Evolutionary conservation across 2,888 invertebrate species (phyloP).

Genomic region (Tetragnatha montana): DNA sequence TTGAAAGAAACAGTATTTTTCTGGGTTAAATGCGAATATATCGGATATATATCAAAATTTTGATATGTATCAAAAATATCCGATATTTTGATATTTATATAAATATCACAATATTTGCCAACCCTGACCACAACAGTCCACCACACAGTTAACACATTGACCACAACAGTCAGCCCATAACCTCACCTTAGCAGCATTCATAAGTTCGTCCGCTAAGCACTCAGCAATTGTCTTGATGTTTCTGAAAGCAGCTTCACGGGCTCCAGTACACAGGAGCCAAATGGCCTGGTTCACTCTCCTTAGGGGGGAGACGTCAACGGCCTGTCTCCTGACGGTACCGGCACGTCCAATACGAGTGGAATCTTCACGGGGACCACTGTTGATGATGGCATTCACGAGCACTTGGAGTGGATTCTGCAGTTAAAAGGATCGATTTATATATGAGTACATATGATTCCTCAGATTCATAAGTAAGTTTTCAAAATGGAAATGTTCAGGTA

Average conservation of each 20-base stretch:
- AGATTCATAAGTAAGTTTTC: too few species aligned
- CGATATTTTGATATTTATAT: too few species aligned
- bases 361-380: constrained; percentile 99
- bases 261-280: constrained; percentile 99
- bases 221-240: constrained; percentile 99
- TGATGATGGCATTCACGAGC: constrained; percentile 97
- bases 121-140: background rate
- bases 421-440: background rate
- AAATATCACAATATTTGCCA: background rate
- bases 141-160: too few species aligned
- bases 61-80: too few species aligned
- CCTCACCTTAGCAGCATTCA: constrained; percentile 96
- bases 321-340: constrained; percentile 99
- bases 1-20: too few species aligned
- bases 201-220: constrained; percentile 99
- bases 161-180: background rate
- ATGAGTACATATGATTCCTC: too few species aligned
- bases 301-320: constrained; percentile 98
- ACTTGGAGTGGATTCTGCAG: constrained; percentile 83
- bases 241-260: constrained; percentile 98
- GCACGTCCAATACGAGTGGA: constrained; percentile 99
- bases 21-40: too few species aligned
- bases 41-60: too few species aligned
- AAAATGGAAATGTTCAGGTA: too few species aligned
- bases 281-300: constrained; percentile 99